Evolutionary conservation across 2,113 vertebrate species (phyloP).

Genomic region (Pristiophorus japonicus): DNA sequence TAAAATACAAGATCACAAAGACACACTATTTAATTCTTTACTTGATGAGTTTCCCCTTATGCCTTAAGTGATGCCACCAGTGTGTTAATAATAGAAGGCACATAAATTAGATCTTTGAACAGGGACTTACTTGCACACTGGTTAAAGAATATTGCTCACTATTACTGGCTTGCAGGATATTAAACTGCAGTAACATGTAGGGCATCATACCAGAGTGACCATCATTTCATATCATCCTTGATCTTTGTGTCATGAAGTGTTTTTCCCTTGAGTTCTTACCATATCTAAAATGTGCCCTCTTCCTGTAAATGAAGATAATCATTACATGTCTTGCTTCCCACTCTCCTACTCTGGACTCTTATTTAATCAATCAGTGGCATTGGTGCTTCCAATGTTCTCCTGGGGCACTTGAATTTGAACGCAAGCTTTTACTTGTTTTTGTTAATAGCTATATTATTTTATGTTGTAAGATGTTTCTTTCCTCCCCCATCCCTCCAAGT

Average conservation of each 20-base stretch:
- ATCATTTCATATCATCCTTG: background rate
- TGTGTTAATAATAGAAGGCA: background rate
- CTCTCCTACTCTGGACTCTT: background rate
- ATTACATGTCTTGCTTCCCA: background rate
- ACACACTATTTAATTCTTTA: background rate
- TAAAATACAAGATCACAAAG: background rate
- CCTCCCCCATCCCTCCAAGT: background rate
- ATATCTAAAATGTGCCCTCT: background rate
- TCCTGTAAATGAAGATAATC: background rate
- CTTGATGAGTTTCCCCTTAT: background rate
- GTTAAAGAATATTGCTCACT: background rate
- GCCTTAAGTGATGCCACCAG: background rate
- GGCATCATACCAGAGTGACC: background rate
- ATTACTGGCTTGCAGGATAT: background rate
- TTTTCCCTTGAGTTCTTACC: background rate
- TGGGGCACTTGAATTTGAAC: background rate
- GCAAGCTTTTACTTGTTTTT: background rate
- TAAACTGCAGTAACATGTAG: background rate
- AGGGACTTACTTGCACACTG: background rate
- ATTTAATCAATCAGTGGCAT: background rate
- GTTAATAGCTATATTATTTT: background rate
- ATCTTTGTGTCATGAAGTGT: background rate
- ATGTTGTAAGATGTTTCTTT: background rate
- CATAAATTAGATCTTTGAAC: background rate
- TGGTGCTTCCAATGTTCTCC: background rate